Base-by-base conservation (phyloP, 2,888 invertebrate genomes). In the Parthenolecanium corni region DNA sequence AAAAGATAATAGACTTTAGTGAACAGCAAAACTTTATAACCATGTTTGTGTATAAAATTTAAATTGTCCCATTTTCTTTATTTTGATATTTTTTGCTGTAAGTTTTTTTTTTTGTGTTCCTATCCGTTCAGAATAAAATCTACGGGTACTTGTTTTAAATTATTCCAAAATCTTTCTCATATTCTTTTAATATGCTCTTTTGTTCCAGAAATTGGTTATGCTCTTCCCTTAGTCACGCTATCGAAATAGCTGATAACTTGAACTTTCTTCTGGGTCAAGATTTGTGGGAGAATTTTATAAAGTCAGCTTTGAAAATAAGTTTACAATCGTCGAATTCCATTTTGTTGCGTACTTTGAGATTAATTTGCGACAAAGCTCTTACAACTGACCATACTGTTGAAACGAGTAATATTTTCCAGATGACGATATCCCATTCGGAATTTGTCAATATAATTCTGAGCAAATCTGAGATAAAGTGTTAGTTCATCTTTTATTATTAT, bases 381-480 rank as follows among this genome's bases (percentile, higher is more conserved):
- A 3, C 31, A 3, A 25, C 36, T 3, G 40, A 25, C 24, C 9
- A 36, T 2, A 24, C n/a, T 9, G 49, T 38, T 16, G 58, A 38
- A 14, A 31, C 36, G 1, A 21, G 12, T 6, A 20, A n/a, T 36
- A 46, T 58, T 31, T 58, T 58, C 40, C 47, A 58, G 38, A 49
- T 47, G 58, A 58, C 49, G 16, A 58, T 58, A 38, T 58, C 58
- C 0, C 88, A 89, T 74, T 88, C 89, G 0, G 83, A 85, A 69
- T 88, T 88, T 71, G 73, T 84, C 52, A 83, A 84, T 67, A 78
- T 84, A 5, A 79, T 86, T 73, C 71, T 88, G 18, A 79, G 78
- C 65, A 68, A 70, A 36, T 66, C 69, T 20, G 64, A 53, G 31
- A 65, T 67, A 18, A 76, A 75, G 71, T 69, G 75, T 73, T 68